phyloP scores from a whole-genome alignment of 2,113 vertebrate species.

The Microtus pennsylvanicus region DNA sequence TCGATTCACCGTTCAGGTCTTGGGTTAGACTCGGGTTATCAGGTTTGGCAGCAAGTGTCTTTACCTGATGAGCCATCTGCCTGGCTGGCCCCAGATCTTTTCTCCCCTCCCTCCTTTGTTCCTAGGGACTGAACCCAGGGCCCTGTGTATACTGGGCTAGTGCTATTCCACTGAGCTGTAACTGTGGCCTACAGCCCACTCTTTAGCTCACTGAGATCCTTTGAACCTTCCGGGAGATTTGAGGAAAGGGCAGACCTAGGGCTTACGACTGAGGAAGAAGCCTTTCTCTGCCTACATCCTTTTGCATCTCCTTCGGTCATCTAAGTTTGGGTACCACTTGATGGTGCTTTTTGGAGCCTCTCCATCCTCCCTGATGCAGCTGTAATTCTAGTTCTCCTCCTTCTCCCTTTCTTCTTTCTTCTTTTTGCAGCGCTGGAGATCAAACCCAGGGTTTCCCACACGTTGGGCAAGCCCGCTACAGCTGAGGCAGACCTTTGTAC shows the following conservation, averaged over 20 bases:
- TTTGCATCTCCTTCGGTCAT: background rate
- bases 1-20: no score
- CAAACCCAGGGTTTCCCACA: background rate
- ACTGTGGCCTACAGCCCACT: background rate
- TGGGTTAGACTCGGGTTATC: background rate
- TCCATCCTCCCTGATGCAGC: background rate
- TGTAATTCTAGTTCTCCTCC: background rate
- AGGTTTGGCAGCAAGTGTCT: background rate
- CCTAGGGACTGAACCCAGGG: no score
- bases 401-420: background rate
- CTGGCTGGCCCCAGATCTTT: no score
- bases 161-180: background rate
- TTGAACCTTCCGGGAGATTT: background rate
- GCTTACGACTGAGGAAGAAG: background rate
- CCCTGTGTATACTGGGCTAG: no score
- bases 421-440: background rate
- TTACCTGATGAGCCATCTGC: background rate
- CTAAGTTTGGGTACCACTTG: background rate
- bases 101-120: no score
- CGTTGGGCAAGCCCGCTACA: background rate
- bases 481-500: no score
- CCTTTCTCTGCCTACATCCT: conserved; percentile 8
- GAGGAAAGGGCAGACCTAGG: background rate
- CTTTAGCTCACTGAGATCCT: background rate
- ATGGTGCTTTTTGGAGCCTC: background rate